Conservation (phyloP, 64 coral and sea anemone genomes). For the Montipora efflorescens region DNA sequence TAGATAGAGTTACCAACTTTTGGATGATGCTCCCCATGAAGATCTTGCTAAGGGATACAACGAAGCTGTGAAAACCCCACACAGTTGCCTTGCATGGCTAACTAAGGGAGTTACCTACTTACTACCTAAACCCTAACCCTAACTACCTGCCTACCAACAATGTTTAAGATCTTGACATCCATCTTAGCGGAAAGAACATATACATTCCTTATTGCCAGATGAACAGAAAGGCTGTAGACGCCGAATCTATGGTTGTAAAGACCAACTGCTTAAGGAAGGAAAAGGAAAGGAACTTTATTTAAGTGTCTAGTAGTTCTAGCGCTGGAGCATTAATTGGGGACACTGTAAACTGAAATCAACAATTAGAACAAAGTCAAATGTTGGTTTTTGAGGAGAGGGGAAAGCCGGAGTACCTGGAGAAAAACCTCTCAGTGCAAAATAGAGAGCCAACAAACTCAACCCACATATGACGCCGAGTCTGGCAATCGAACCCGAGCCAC, state of each 20-base stretch:
- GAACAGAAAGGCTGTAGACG: constrained; percentile 19
- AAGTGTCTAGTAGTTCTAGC: too few species aligned
- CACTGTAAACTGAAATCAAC: too few species aligned
- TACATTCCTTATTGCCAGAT: background rate
- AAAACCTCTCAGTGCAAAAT: too few species aligned
- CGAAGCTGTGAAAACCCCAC: background rate
- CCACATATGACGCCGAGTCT: too few species aligned
- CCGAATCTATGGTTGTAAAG: constrained; percentile 31
- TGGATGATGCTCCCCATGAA: constrained; percentile 14
- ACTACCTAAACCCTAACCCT: background rate
- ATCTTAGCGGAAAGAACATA: background rate
- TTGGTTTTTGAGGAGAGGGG: too few species aligned
- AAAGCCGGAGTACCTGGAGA: too few species aligned
- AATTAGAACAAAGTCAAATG: too few species aligned
- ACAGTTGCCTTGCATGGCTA: too few species aligned
- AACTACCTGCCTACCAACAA: constrained; percentile 26
- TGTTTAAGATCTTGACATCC: constrained; percentile 36
- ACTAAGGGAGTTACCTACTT: background rate
- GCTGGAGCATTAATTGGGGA: too few species aligned
- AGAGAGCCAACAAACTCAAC: too few species aligned
- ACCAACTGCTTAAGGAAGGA: constrained; percentile 22
- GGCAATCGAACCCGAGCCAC: too few species aligned
- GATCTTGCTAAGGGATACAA: constrained; percentile 8
- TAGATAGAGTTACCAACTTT: constrained; percentile 14
- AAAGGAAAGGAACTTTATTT: too few species aligned